phyloP scores from a whole-genome alignment of 2,888 invertebrate species.

The Stomorhina lunata region DNA sequence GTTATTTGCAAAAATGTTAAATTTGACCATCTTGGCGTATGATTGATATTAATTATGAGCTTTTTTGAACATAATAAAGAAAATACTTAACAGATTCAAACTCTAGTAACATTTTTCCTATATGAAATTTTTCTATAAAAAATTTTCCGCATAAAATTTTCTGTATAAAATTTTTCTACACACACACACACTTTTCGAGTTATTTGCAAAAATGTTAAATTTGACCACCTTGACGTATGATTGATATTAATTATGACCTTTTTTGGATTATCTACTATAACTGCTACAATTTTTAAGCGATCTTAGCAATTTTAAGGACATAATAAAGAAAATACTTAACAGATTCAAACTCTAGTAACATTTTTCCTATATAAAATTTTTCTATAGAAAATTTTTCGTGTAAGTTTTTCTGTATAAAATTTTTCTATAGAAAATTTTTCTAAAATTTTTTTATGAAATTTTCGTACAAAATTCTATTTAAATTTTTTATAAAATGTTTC shows the following conservation, averaged over 20 bases:
- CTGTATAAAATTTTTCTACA: too few species aligned
- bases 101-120: too few species aligned
- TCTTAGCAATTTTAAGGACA: background rate
- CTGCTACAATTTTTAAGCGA: background rate
- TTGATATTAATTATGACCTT: background rate
- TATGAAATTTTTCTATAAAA: too few species aligned
- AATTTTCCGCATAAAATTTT: too few species aligned
- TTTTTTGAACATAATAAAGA: background rate
- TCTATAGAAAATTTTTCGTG: too few species aligned
- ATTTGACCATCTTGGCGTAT: background rate
- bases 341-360: background rate
- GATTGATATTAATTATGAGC: background rate
- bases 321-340: background rate
- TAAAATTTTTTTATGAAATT: too few species aligned
- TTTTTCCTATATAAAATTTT: background rate
- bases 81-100: background rate
- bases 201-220: background rate
- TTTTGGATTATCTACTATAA: background rate
- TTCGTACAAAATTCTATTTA: too few species aligned
- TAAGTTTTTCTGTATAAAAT: background rate
- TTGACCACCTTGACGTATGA: background rate
- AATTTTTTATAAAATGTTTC: too few species aligned
- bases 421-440: too few species aligned
- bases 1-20: background rate
- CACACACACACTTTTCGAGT: background rate